Conservation (phyloP, 1,140 invertebrate species). For the Aphaenogaster rudis region DNA sequence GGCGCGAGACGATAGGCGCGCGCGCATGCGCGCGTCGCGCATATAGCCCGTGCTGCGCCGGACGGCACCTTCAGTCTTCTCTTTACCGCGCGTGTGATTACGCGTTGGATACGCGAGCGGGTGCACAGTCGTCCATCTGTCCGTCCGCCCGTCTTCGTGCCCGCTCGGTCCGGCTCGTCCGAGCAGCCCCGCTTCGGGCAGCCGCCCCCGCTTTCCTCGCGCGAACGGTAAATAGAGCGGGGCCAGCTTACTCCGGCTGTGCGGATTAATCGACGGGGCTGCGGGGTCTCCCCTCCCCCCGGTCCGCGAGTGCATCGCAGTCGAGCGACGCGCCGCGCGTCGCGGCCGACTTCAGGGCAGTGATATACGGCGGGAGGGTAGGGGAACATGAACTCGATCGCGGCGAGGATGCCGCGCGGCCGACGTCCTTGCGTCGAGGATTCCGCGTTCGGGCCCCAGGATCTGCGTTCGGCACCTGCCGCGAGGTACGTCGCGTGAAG, state of each 20-base stretch:
- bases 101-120: background rate
- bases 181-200: slow-evolving; percentile 21
- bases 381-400: background rate
- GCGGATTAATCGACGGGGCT: slow-evolving; percentile 32
- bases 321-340: slow-evolving; percentile 25
- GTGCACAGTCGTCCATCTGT: background rate
- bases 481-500: slow-evolving; percentile 5
- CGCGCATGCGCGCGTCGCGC: background rate
- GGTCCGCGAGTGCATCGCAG: slow-evolving; percentile 21
- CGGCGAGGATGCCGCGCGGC: slow-evolving; percentile 10
- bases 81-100: background rate
- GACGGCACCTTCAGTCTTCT: slow-evolving; percentile 29
- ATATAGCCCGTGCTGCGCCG: background rate
- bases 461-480: slow-evolving; percentile 8
- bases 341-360: background rate
- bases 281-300: background rate
- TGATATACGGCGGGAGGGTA: background rate
- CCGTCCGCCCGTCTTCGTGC: background rate
- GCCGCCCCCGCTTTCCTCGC: slow-evolving; percentile 50
- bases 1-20: background rate
- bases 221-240: slow-evolving; percentile 65
- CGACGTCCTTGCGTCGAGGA: slow-evolving; percentile 12
- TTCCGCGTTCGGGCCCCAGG: background rate
- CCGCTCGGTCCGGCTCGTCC: slow-evolving; percentile 39
- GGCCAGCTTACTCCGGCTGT: slow-evolving; percentile 63